Evolutionary conservation across 2,113 vertebrate genomes (phyloP), one percentile per base, ranked within the genome.

Genomic region (Deroptyus accipitrinus): DNA sequence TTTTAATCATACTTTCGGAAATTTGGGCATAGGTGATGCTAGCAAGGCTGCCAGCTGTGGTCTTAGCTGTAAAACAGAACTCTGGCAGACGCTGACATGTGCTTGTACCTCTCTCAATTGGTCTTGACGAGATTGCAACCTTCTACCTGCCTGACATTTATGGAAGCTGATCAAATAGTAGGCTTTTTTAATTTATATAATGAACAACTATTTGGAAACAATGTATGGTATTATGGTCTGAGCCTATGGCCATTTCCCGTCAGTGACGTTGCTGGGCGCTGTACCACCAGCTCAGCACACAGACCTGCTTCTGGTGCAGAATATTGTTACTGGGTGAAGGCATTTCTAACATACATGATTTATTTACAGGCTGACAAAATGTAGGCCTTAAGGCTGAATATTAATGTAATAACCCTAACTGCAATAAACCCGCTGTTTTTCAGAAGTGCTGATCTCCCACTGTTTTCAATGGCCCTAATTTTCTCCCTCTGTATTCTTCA

Each of bases 291-390:
- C 62, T 55, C 67, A 27, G 42, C 3, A 2, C 13, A 4, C 17
- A 27, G 59, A 33, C 3, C 3, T 1, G 1, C 39, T 89, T 17
- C 83, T 46, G 42, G 17, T 18, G 57, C 39, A 73, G 49, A 81
- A 12, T 46, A 35, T 42, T 27, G 5, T 30, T n/a, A 13, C 48
- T 14, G 74, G 48, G 20, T 5, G 44, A 80, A 62, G 48, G 55
- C 35, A 4, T 37, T 82, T 44, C 62, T 62, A 79, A 22, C 15
- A 25, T 10, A 11, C 22, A 0, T 9, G 16, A 48, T 82, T 68
- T 83, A 93, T 84, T 87, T 88, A 82, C 17, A 64, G 44, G 27
- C 79, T 79, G 85, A 85, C 62, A 91, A 94, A 93, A 46, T 66
- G 48, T 19, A 82, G 30, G 35, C 85, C 85, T 73, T 15, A 52